Conservation (phyloP, 1,140 invertebrate species). For the Lanistes nyassanus region DNA sequence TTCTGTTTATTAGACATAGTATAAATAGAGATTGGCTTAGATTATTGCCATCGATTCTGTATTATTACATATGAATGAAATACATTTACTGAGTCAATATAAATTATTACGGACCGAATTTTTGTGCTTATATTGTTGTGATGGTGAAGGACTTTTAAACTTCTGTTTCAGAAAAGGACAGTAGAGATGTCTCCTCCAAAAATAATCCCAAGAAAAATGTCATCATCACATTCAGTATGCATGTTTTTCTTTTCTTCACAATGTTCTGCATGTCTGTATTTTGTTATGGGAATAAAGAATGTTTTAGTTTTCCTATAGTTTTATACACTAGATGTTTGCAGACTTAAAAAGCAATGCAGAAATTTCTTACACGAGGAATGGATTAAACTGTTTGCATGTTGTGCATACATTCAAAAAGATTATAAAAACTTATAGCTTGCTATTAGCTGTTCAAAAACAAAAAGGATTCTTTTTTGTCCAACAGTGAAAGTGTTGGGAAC, state of each 20-base stretch:
- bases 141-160: background rate
- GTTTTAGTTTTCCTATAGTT: background rate
- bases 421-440: too few relatives aligned
- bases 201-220: conserved; percentile 9
- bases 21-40: too few relatives aligned
- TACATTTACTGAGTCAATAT: background rate
- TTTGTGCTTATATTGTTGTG: background rate
- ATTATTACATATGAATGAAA: too few relatives aligned
- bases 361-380: too few relatives aligned
- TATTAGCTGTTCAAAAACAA: too few relatives aligned
- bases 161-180: background rate
- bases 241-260: background rate
- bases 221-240: conserved; percentile 12
- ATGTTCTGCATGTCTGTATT: background rate
- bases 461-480: too few relatives aligned
- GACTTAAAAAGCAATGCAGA: background rate
- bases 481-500: too few relatives aligned
- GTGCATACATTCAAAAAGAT: too few relatives aligned
- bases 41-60: too few relatives aligned
- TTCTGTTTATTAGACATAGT: too few relatives aligned
- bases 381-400: background rate
- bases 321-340: background rate
- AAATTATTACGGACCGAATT: background rate
- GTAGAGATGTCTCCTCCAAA: background rate
- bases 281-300: background rate